These are phyloP conservation scores for Melieria picta DNA, from an alignment of 2,888 invertebrate species.

Conservation along the genomic window DNA sequence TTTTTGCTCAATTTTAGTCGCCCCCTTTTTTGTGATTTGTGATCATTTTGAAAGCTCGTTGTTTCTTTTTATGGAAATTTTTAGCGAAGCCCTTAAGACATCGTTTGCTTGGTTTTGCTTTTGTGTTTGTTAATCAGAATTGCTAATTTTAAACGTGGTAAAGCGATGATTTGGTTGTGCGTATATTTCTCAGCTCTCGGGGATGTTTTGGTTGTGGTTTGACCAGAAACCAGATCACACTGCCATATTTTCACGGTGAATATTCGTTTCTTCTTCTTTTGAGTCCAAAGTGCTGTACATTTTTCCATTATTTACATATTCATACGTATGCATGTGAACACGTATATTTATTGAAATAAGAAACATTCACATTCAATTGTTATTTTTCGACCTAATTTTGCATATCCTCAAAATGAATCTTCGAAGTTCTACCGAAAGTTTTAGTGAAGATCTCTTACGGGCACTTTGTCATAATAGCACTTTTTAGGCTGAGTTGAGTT, in stretches of 20 bases:
- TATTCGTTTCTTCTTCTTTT: neutral
- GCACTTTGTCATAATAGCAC: too few species aligned
- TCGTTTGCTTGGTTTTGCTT: neutral
- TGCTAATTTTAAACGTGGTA: conserved; percentile 13
- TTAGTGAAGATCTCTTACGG: too few species aligned
- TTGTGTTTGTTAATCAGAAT: conserved; percentile 1
- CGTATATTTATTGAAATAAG: too few species aligned
- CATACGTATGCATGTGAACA: too few species aligned
- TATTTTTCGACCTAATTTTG: too few species aligned
- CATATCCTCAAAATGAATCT: too few species aligned
- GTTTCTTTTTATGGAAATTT: neutral
- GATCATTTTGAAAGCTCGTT: too few species aligned
- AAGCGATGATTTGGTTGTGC: conserved; percentile 9
- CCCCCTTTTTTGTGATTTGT: too few species aligned
- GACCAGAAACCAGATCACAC: neutral
- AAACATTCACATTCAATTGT: too few species aligned
- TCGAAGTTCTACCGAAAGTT: too few species aligned
- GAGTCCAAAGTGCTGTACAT: neutral
- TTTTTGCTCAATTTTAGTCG: neutral
- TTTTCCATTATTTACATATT: neutral
- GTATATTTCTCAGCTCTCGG: conserved; percentile 11
- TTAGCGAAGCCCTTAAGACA: neutral
- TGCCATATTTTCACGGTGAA: too few species aligned
- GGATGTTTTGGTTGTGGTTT: conserved; percentile 27
- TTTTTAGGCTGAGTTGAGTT: too few species aligned